A percentile compares a stretch with the other conserved stretches of the same genome.
phyloP scores from a whole-genome alignment of 2,797 vertebrate species.

The Labeo calbasu region DNA sequence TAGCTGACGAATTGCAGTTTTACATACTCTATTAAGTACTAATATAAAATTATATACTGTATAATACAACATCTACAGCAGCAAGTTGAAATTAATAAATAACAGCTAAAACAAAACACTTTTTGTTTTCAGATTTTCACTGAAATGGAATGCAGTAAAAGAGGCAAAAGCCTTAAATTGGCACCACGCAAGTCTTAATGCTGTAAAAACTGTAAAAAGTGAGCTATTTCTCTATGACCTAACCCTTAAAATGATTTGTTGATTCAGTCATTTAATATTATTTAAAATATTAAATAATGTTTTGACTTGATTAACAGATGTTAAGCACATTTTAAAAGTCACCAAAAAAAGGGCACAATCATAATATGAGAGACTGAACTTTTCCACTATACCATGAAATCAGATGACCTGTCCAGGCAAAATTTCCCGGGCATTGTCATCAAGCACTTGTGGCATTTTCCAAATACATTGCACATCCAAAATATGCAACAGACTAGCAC shows the following conservation, averaged over 20 bases:
- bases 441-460: constrained; percentile 56
- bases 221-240: neutral
- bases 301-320: neutral
- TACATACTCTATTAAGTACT: neutral
- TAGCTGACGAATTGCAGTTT: neutral
- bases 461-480: constrained; percentile 37
- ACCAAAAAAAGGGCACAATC: neutral
- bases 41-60: neutral
- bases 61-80: neutral
- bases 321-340: neutral
- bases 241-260: neutral
- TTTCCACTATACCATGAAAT: neutral
- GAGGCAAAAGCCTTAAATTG: neutral
- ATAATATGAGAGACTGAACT: neutral
- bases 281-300: neutral
- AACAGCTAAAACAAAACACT: neutral
- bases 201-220: neutral
- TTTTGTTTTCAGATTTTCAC: neutral
- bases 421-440: constrained; percentile 29
- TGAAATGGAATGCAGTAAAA: neutral
- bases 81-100: neutral
- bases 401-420: neutral
- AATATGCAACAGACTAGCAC: constrained; percentile 15
- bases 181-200: neutral
- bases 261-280: neutral